Base-by-base conservation (phyloP, 2,888 invertebrate genomes). In the Minunthozetes semirufus region DNA sequence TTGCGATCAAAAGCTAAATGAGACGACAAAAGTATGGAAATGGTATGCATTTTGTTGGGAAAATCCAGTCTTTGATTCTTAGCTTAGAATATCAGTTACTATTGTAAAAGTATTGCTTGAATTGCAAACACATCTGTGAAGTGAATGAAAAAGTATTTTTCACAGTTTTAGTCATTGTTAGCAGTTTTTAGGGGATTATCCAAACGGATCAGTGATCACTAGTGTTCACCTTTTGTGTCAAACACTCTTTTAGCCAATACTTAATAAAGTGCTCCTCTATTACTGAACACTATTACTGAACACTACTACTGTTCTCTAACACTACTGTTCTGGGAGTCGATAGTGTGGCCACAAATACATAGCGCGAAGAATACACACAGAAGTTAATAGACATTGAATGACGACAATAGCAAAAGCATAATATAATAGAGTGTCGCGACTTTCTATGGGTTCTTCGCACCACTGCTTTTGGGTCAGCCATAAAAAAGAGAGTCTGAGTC, bases 321-420 rank as follows among this genome's bases (percentile, higher is more conserved):
- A n/a, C n/a, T n/a, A 50, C 48, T 70, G 8, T 70, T n/a, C 15
- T 46, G n/a, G 22, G 70, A 25, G 70, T 70, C 42, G 46, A 70
- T 38, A 66, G 63, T 48, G 46, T 70, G 70, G 70, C 48, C 70
- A 70, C 70, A 70, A 48, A 70, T 70, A 70, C 70, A 70, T 70
- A 25, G 42, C 61, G 27, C 42, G 59, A 59, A 59, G 59, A 59
- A 42, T 42, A n/a, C 19, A 53, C 22, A 53, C 53, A 70, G 38
- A 38, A 68, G 70, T 70, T 70, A 70, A 70, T 70, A 70, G 42
- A 33, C 8, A 15, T 61, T 46, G 70, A 48, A 70, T 42, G 42
- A 70, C 15, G 17, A 70, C 70, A 70, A 70, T 70, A 70, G 46
- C 38, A 17, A 66, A 70, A 70, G 70, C 70, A 70, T 70, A 70